Conservation (phyloP, 1,140 invertebrate genomes). For the Asobara japonica region DNA sequence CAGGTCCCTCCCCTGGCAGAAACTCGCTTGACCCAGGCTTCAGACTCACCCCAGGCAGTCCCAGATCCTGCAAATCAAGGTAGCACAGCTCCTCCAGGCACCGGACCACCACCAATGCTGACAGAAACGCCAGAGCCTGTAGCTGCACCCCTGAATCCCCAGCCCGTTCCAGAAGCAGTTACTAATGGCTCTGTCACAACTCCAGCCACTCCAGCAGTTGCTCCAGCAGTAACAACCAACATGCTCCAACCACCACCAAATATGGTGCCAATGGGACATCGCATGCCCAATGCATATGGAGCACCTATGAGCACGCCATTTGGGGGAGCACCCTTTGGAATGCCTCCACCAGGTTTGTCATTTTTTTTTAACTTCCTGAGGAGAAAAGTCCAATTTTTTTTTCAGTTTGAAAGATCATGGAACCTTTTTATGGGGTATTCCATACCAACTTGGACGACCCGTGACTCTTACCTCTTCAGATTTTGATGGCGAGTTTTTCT, state of each 20-base stretch:
- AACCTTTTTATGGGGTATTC: too few species aligned
- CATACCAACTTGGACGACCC: too few species aligned
- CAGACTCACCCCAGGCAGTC: slow-evolving; percentile 43
- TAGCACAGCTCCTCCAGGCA: slow-evolving; percentile 59
- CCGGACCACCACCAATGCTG: slow-evolving; percentile 57
- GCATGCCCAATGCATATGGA: slow-evolving; percentile 70
- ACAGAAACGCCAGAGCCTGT: slow-evolving; percentile 49
- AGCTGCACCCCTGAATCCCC: slow-evolving; percentile 34
- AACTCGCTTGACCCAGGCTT: slow-evolving; percentile 42
- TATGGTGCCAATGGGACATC: slow-evolving; percentile 69
- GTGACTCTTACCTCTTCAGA: too few species aligned
- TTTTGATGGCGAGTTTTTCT: too few species aligned
- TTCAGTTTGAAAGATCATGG: too few species aligned
- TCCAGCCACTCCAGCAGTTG: slow-evolving; percentile 51
- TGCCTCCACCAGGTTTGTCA: slow-evolving; percentile 77
- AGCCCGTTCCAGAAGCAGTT: slow-evolving; percentile 46
- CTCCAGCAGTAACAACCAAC: slow-evolving; percentile 52
- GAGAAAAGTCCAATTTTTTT: too few species aligned
- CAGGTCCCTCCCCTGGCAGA: slow-evolving; percentile 42
- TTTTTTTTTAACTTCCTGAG: too few species aligned
- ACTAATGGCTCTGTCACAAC: slow-evolving; percentile 50
- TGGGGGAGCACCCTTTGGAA: slow-evolving; percentile 74
- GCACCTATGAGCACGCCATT: slow-evolving; percentile 69
- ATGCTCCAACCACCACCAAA: slow-evolving; percentile 70
- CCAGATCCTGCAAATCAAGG: slow-evolving; percentile 56